Base-by-base conservation (phyloP, 2,888 invertebrate species). In the Leucophora obtusa region DNA sequence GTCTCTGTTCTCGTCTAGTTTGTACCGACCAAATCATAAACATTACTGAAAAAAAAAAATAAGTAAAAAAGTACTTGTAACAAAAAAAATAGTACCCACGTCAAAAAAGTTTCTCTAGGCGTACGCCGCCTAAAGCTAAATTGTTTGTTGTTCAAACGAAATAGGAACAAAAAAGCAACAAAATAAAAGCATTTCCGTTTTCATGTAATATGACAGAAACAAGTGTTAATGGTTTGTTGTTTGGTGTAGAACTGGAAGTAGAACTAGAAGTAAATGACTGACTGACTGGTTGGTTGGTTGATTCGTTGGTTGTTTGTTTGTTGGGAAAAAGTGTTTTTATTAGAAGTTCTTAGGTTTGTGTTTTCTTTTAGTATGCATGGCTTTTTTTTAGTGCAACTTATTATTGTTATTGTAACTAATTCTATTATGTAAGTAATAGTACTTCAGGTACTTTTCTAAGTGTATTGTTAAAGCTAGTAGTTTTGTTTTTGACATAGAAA, bases 151-250 rank as follows among this genome's bases (percentile, higher is more conserved):
- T 74, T 74, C 51, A 70, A 73, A 77, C 60, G 60, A 62, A 74
- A 60, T 35, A 60, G 14, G 10, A 51, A 50, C 43, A 59, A 21
- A 59, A 53, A 18, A 35, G 18, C 18, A 51, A 28, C 28, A 51
- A 33, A 68, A 76, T 54, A 80, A 80, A 53, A 63, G 50, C 43
- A 74, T 81, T 82, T 82, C 83, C 83, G 83, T 69, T 83, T 81
- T 78, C 79, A 71, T 78, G 74, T 82, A 76, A 83, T 82, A 83
- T 83, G 83, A 83, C 83, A 83, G 83, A 82, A 83, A 83, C 83
- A 83, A 83, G 82, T 83, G 83, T 82, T 83, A 82, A 82, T 81
- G 83, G 83, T 82, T 83, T 81, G 80, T 81, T 81, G 70, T 78
- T 81, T 77, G 81, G 73, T 81, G 72, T 62, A 70, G 54, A 65